Evolutionary conservation across 2,797 vertebrate genomes (phyloP).

Genomic region (Girardinus metallicus): DNA sequence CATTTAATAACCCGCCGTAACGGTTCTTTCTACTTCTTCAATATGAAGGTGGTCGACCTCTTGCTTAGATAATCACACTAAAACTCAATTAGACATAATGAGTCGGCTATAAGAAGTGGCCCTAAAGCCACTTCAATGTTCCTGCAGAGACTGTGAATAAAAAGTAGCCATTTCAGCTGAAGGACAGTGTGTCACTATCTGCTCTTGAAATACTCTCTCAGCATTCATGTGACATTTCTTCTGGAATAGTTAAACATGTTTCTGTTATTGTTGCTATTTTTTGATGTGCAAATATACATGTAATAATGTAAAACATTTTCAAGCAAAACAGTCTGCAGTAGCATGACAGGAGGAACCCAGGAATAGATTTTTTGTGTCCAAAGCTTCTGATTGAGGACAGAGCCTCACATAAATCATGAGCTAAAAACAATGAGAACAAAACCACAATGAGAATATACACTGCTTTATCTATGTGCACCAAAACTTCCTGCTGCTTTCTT

Average conservation of each 20-base stretch:
- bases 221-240: background rate
- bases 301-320: too few species aligned
- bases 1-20: background rate
- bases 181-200: background rate
- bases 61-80: conserved; percentile 25
- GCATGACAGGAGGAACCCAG: background rate
- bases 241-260: background rate
- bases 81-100: conserved; percentile 32
- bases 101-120: conserved; percentile 21
- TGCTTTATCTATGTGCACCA: background rate
- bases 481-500: background rate
- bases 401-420: background rate
- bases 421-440: background rate
- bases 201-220: background rate
- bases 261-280: background rate
- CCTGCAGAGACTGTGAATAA: conserved; percentile 15
- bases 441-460: background rate
- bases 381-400: background rate
- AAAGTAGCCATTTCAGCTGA: background rate
- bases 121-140: conserved; percentile 12
- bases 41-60: conserved; percentile 11
- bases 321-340: background rate
- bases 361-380: background rate
- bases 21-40: background rate
- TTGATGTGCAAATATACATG: background rate